These are phyloP conservation scores for Trissolcus brochymenae DNA, from an alignment of 2,888 invertebrate species.

Conservation along the genomic window DNA sequence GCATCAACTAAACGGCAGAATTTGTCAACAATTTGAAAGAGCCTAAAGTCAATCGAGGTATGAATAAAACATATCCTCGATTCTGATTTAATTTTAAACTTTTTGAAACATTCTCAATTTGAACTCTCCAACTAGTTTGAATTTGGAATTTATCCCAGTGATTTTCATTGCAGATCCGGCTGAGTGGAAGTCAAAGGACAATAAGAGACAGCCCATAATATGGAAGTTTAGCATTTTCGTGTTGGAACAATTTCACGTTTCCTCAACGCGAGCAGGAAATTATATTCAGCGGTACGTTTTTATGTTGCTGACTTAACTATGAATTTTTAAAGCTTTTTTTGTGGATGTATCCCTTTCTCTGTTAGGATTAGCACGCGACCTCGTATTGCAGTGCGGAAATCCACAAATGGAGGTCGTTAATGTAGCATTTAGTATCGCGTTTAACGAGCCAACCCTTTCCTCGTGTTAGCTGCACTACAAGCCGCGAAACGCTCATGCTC, in stretches of 20 bases:
- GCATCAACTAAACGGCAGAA: too few relatives aligned
- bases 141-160: too few relatives aligned
- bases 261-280: constrained; percentile 16
- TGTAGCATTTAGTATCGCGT: constrained; percentile 56
- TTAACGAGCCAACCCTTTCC: constrained; percentile 57
- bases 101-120: too few relatives aligned
- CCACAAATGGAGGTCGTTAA: constrained; percentile 59
- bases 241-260: constrained; percentile 13
- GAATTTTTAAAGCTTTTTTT: constrained; percentile 10
- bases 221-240: too few relatives aligned
- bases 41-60: too few relatives aligned
- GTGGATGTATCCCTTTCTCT: constrained; percentile 37
- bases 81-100: too few relatives aligned
- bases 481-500: constrained; percentile 47
- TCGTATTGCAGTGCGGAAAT: constrained; percentile 51
- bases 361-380: constrained; percentile 52
- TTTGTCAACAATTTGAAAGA: too few relatives aligned
- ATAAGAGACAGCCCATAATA: too few relatives aligned
- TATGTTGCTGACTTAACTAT: constrained; percentile 21
- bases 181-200: too few relatives aligned
- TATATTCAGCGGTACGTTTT: constrained; percentile 23
- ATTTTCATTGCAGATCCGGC: too few relatives aligned
- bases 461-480: constrained; percentile 48
- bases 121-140: too few relatives aligned
- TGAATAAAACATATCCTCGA: too few relatives aligned